phyloP scores from a whole-genome alignment of 2,113 vertebrate species.

The Chitala chitala region DNA sequence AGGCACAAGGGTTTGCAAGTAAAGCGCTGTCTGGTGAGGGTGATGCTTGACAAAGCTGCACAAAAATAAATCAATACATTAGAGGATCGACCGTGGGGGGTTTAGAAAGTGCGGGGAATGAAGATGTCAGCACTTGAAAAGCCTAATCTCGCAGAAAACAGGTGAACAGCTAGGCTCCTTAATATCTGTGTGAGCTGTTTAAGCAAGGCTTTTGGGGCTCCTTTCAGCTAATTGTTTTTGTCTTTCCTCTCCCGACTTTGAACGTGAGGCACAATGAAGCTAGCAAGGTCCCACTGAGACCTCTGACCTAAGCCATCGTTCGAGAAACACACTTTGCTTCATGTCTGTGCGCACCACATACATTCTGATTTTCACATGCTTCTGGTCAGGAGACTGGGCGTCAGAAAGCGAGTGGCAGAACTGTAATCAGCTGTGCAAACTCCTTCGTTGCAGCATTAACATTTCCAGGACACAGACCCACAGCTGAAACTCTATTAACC shows the following conservation, averaged over 20 bases:
- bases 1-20: too few species aligned
- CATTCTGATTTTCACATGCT: conserved; percentile 5
- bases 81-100: too few species aligned
- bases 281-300: background rate
- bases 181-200: too few species aligned
- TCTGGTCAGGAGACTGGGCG: background rate
- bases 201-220: too few species aligned
- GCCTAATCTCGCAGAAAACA: background rate
- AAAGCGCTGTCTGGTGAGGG: too few species aligned
- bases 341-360: background rate
- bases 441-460: background rate
- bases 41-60: too few species aligned
- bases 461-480: background rate
- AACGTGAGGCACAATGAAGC: too few species aligned
- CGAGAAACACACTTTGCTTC: background rate
- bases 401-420: background rate
- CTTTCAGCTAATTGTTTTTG: background rate
- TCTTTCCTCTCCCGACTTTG: background rate
- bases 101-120: too few species aligned
- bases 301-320: background rate
- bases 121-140: background rate
- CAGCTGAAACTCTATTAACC: conserved; percentile 29
- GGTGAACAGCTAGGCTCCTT: background rate
- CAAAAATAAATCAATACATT: too few species aligned
- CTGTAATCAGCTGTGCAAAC: conserved; percentile 17